phyloP scores from a whole-genome alignment of 2,797 vertebrate genomes.

The Microctenopoma lineatum region DNA sequence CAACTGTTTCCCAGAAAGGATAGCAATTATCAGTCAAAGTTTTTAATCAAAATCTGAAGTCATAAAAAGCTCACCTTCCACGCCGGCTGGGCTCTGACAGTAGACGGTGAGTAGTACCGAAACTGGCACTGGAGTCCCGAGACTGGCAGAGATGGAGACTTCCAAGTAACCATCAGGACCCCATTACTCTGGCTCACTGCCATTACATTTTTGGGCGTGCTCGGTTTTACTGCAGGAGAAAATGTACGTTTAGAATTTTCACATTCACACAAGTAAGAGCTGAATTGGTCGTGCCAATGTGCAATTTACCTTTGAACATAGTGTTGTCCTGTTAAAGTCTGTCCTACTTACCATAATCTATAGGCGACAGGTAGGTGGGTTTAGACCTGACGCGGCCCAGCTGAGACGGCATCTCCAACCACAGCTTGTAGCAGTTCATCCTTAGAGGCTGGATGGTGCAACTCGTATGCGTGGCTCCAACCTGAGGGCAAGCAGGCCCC shows the following conservation, averaged over 20 bases:
- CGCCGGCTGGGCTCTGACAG: constrained; percentile 54
- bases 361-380: constrained; percentile 86
- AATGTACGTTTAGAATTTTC: neutral
- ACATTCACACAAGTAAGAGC: too few relatives aligned
- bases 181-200: constrained; percentile 83
- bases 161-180: constrained; percentile 87
- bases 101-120: constrained; percentile 77
- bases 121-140: constrained; percentile 86
- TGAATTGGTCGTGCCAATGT: too few relatives aligned
- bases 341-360: constrained; percentile 87
- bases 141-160: constrained; percentile 78
- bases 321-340: neutral
- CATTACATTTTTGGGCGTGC: constrained; percentile 80
- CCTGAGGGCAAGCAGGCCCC: constrained; percentile 72
- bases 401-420: constrained; percentile 86
- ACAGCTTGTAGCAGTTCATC: constrained; percentile 91
- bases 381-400: constrained; percentile 85
- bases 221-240: constrained; percentile 87
- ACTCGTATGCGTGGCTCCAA: constrained; percentile 56
- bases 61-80: constrained; percentile 87
- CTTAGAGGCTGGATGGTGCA: constrained; percentile 88
- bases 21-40: neutral
- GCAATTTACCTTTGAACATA: too few relatives aligned
- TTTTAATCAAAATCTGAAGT: neutral
- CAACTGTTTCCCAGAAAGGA: neutral